Evolutionary conservation across 2,113 vertebrate species (phyloP).

Genomic region (Callorhinus ursinus): DNA sequence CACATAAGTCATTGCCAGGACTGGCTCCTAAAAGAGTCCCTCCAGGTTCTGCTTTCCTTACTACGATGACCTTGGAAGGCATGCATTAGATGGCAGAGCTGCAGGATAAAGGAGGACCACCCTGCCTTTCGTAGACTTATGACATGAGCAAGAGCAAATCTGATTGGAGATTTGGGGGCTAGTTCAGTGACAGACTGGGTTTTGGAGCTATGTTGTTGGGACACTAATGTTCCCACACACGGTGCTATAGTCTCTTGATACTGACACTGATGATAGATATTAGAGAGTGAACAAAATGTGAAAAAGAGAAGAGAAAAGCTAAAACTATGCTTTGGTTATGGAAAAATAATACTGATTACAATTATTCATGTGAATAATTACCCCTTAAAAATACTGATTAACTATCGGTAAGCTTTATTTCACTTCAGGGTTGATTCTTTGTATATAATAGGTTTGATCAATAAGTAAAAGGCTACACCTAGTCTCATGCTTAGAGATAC

Average conservation of each 20-base stretch:
- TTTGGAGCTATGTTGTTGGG: not conserved
- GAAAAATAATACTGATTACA: conserved; percentile 39
- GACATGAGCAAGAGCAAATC: not conserved
- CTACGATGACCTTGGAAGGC: not conserved
- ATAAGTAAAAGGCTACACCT: not conserved
- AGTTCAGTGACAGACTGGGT: not conserved
- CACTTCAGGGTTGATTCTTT: not conserved
- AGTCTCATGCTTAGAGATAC: not conserved
- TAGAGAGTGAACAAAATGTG: not conserved
- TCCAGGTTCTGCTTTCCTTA: not conserved
- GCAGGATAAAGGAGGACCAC: not conserved
- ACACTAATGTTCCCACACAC: not conserved
- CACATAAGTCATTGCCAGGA: not conserved
- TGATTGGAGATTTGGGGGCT: not conserved
- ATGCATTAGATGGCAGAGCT: not conserved
- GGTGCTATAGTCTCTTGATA: not conserved
- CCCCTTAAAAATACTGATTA: not conserved
- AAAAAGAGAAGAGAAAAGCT: not conserved
- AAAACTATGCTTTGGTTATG: conserved; percentile 16
- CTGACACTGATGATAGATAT: not conserved
- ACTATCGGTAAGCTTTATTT: not conserved
- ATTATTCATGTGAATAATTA: conserved; percentile 12
- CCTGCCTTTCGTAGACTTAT: not conserved
- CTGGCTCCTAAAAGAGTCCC: not conserved
- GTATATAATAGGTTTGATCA: not conserved